A percentile compares a stretch with the other conserved stretches of the same genome.
Conservation (phyloP, 2,888 invertebrate species). For the Ametastegia equiseti region DNA sequence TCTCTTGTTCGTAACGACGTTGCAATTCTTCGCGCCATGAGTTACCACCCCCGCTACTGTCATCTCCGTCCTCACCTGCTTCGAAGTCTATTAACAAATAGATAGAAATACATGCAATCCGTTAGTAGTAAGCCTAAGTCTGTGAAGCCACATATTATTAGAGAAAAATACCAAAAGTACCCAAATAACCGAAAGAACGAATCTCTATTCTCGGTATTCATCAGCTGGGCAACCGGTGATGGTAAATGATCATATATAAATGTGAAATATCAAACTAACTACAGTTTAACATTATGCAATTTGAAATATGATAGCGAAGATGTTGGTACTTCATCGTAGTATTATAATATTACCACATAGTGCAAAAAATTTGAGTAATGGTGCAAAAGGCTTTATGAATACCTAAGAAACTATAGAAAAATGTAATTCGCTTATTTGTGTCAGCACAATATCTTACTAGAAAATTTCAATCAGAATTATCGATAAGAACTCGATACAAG, state of each 20-base stretch:
- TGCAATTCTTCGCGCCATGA: conserved; percentile 80
- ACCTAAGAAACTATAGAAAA: conserved; percentile 23
- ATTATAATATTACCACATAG: conserved; percentile 10
- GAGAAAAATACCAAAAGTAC: not conserved
- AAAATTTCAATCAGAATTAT: not conserved
- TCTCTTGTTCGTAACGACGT: conserved; percentile 79
- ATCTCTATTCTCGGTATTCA: not conserved
- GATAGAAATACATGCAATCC: conserved; percentile 38
- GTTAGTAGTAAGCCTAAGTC: conserved; percentile 27
- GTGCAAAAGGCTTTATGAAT: conserved; percentile 14
- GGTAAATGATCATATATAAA: conserved; percentile 6
- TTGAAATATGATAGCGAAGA: conserved; percentile 24
- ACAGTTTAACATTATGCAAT: conserved; percentile 28
- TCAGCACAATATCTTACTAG: not conserved
- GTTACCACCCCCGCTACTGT: conserved; percentile 77
- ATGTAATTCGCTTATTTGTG: conserved; percentile 26
- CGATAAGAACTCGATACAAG: not conserved
- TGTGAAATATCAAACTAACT: conserved; percentile 20
- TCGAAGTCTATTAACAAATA: conserved; percentile 80
- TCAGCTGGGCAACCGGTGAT: not conserved
- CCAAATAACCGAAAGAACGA: not conserved
- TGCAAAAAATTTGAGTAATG: conserved; percentile 3
- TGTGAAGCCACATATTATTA: not conserved
- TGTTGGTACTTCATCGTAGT: not conserved
- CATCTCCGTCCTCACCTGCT: conserved; percentile 83